Base-by-base conservation (phyloP, 2,888 invertebrate species). In the Hydrotaea diabolus region DNA sequence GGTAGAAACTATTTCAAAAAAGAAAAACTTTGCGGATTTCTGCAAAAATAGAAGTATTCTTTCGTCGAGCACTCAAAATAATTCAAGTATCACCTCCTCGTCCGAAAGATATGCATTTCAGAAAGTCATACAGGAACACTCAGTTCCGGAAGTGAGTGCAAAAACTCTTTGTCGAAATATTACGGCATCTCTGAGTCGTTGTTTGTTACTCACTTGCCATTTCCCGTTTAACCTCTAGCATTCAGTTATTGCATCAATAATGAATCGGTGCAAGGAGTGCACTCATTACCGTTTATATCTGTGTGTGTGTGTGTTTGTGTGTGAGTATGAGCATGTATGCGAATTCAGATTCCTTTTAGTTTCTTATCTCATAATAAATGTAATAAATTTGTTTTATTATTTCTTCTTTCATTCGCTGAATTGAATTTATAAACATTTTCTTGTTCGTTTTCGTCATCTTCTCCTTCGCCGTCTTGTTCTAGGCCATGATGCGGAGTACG, bases 371-470 rank as follows among this genome's bases (percentile, higher is more conserved):
- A 69, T 69, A 69, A 69, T 69, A 69, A 69, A 69, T 46, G 19
- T 19, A 69, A 69, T 69, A 69, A 69, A 69, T 62, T 9, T 77
- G n/a, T 75, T 77, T 77, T 72, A 17, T 11, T 64, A 36, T 69
- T 74, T 26, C 69, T 66, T 77, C 72, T 76, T 49, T 21, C 53
- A 53, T 72, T 7, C 43, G 31, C 76, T 39, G 77, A 84, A 81
- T 84, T 84, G 59, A 84, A 84, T 84, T 84, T 78, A 84, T 78
- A 81, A 69, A 69, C 53, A 78, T 72, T 72, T 31, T 31, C 31
- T 31, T 31, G 3, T 31, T 80, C 66, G 79, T 66, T 64, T 57
- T 43, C 26, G n/a, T n/a, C n/a, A n/a, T n/a, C 17, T 72, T 46
- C 39, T 1, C 13, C 49, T 71, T 53, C 31, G 31, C 15, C 31